phyloP scores from a whole-genome alignment of 2,797 vertebrate species.

The Pangasius krempfi region DNA sequence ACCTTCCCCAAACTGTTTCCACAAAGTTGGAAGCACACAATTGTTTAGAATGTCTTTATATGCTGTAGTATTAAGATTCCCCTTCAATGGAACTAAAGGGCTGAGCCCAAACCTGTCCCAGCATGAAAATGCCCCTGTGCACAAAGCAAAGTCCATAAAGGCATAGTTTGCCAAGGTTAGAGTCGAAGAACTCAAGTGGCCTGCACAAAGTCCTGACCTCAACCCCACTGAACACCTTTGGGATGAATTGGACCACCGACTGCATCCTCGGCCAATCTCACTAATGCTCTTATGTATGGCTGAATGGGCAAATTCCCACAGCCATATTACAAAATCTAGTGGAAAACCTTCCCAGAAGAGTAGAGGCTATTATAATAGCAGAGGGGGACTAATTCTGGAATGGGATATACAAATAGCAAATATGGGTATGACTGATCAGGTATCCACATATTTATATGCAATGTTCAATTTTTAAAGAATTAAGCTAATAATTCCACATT shows the following conservation, averaged over 20 bases:
- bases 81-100: not conserved
- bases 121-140: not conserved
- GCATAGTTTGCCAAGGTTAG: not conserved
- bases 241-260: not conserved
- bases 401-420: not conserved
- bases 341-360: not conserved
- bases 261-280: not conserved
- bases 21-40: not conserved
- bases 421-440: no score
- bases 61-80: not conserved
- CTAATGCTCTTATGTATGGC: not conserved
- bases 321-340: not conserved
- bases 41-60: not conserved
- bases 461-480: not conserved
- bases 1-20: not conserved
- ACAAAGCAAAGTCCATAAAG: not conserved
- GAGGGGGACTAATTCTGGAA: not conserved
- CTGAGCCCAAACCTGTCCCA: not conserved
- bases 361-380: not conserved
- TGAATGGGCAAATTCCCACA: not conserved
- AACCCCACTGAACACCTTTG: not conserved
- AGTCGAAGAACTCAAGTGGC: no score
- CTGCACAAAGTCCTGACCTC: not conserved
- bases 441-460: not conserved
- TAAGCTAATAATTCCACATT: not conserved